Evolutionary conservation across 2,113 vertebrate species (phyloP), one percentile per base, ranked within the genome.

Genomic region (Speoplatyrhinus poulsoni): DNA sequence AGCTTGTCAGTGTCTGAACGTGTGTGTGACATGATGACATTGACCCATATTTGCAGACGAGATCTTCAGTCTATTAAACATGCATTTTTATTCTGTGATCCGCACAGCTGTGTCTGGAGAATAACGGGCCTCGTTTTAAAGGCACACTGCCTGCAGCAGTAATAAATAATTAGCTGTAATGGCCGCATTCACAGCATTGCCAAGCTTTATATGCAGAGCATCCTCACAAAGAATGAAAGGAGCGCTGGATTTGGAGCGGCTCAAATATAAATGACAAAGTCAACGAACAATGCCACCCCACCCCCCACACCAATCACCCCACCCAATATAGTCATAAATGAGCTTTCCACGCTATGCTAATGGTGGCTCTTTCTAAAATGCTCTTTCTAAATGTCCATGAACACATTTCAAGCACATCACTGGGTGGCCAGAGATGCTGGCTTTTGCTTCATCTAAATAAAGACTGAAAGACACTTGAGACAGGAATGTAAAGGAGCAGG

Each of bases 151-250:
- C 85, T 55, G 58, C 41, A 82, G 86, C 88, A 77, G 77, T 62
- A 81, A 86, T 88, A 88, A 85, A 91, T 89, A 91, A 90, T 92
- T 91, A 90, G 75, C 78, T 77, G 76, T 86, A 86, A 89, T 81
- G 86, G 87, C 71, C 59, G 82, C 78, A 80, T 79, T 77, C 69
- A 36, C 65, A 33, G 68, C 46, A 73, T 83, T 79, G 68, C 80
- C 67, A 69, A 79, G 84, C 81, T 67, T 80, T 72, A 77, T 70
- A 87, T 87, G 84, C 77, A 65, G 81, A 69, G 73, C 79, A 79
- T 81, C 75, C 69, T 76, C 76, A 73, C 65, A 65, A 72, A 71
- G 70, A 67, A 80, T 63, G 71, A 74, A 72, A 3, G 9, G 55
- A 33, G 60, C 56, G 60, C 77, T 41, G 62, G 65, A 73, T 75